phyloP scores from a whole-genome alignment of 2,888 invertebrate genomes.

The Callyntrura guangdongensis region DNA sequence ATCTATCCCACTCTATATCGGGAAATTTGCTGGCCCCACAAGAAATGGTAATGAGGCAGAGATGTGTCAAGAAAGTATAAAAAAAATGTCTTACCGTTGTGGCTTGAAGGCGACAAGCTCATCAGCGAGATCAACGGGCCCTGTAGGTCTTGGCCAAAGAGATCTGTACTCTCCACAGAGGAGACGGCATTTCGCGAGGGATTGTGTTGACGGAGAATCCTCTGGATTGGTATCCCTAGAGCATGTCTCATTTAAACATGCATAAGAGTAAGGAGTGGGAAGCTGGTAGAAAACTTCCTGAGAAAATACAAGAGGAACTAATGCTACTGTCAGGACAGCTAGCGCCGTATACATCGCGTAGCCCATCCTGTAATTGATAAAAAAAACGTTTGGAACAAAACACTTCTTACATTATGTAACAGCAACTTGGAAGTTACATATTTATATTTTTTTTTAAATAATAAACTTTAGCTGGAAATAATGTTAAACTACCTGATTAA shows the following conservation, averaged over 20 bases:
- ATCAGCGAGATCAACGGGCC: constrained; percentile 84
- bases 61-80: too few relatives aligned
- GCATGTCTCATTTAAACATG: constrained; percentile 84
- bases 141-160: constrained; percentile 91
- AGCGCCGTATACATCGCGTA: constrained; percentile 72
- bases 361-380: constrained; percentile 77
- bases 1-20: too few relatives aligned
- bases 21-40: too few relatives aligned
- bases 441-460: too few relatives aligned
- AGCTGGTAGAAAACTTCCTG: constrained; percentile 84
- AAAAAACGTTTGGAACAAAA: neutral
- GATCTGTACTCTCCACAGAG: constrained; percentile 90
- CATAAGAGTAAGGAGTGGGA: constrained; percentile 84
- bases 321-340: constrained; percentile 68
- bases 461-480: constrained; percentile 7
- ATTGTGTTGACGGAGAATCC: constrained; percentile 85
- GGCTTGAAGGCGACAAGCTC: constrained; percentile 84
- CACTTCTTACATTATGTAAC: too few relatives aligned
- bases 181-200: constrained; percentile 89
- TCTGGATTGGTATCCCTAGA: constrained; percentile 84
- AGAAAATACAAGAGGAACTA: constrained; percentile 69
- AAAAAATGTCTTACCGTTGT: constrained; percentile 80
- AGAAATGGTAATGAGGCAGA: too few relatives aligned
- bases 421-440: too few relatives aligned
- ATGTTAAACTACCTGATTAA: constrained; percentile 56